Evolutionary conservation across 2,888 invertebrate species (phyloP), one percentile per base, ranked within the genome.

Genomic region (Eristalinus aeneus): DNA sequence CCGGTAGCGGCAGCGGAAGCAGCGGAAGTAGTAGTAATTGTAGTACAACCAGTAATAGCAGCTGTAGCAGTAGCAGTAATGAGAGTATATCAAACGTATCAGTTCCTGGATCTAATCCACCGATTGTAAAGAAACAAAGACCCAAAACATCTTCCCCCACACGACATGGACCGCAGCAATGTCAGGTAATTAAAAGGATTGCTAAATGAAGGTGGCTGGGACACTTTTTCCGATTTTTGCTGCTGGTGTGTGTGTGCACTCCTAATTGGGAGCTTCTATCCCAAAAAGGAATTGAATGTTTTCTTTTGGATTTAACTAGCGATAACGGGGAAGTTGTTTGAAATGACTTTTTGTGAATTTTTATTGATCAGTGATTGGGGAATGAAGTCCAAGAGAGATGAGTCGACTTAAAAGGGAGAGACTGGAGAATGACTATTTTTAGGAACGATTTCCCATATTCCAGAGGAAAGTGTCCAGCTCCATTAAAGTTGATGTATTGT

Each of bases 111-210:
- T 87, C 88, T 81, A 88, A 89, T 88, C 90, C 90, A 91, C 90
- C 90, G 90, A 90, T 84, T 90, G 94, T 94, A 88, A 95, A 96
- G 92, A 95, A 96, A 91, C 94, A 95, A 88, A 95, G 97, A 88
- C 96, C 97, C 32, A 98, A 98, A 92, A 96, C 97, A 88, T 96
- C 97, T 72, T 97, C 97, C 56, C 97, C 97, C 56, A 97, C 97
- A 92, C 94, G 97, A 85, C 97, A 97, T 93, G 97, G 97, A 82
- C 97, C 97, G 67, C 97, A 97, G 91, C 97, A 97, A 92, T 98
- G 98, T 93, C 97, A 97, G 94, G 97, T 98, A 93, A 94, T 39
- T 72, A n/a, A 56, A 56, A 23, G 23, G 56, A 56, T 56, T 73
- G 39, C 20, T 11, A 22, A n/a, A n/a, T n/a, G n/a, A n/a, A n/a